Base-by-base conservation (phyloP, 2,113 vertebrate species). In the Rhinoptilus africanus region DNA sequence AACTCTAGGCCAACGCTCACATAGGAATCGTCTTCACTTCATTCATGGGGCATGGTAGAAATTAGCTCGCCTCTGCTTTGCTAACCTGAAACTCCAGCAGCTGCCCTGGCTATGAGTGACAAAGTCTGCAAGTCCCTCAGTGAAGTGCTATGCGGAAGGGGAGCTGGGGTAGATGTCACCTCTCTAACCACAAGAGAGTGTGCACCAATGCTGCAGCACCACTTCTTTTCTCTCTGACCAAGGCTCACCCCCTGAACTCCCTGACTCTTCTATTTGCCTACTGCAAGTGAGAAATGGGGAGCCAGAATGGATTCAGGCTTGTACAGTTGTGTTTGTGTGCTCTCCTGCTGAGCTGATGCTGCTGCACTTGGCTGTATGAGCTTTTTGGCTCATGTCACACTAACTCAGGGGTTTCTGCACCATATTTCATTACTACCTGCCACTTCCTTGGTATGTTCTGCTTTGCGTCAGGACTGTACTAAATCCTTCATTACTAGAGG, bases 101-200 rank as follows among this genome's bases (percentile, higher is more conserved):
- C 57, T 68, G 57, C 41, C n/a, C 23, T 77, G 71, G 37, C 43
- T 28, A 0, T 0, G 1, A 32, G 54, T 32, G 39, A 10, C 19
- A 4, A 50, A 59, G 34, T 23, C 41, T 81, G 32, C 26, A 26
- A 22, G 50, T 62, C 32, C 9, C 15, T 12, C 26, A 30, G 8
- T 26, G 32, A 48, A n/a, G 23, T 37, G 47, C 63, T 69, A 2
- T 27, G 73, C 5, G 2, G 48, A 43, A 34, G 37, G 74, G 67
- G n/a, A 54, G 45, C 12, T 7, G 2, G 12, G 28, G 41, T 8
- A 62, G 12, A 8, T 50, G 74, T 32, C 48, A 13, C 14, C 7
- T 27, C 41, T 35, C 8, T 17, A 20, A 34, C 11, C 41, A 41
- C n/a, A 53, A 3, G 32, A 41, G 21, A 30, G 6, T 0, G 1